phyloP scores from a whole-genome alignment of 2,888 invertebrate genomes.

The Himalopsyche kuldschensis region DNA sequence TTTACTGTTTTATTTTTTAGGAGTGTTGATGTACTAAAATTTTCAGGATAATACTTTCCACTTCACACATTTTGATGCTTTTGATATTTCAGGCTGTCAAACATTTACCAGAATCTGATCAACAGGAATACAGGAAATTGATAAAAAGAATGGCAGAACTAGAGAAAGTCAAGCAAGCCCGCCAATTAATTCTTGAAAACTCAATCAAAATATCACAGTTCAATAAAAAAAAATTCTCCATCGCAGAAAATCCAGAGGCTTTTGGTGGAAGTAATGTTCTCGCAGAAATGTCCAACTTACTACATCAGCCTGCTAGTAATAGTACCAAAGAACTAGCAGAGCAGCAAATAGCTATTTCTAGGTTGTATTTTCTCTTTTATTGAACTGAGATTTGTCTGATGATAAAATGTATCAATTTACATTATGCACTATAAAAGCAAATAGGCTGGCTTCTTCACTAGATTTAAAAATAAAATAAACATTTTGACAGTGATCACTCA shows the following conservation, averaged over 20 bases:
- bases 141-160: conserved; percentile 57
- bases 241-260: background rate
- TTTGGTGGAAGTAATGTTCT: background rate
- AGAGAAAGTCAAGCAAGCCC: conserved; percentile 54
- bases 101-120: conserved; percentile 56
- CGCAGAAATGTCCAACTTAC: background rate
- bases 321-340: background rate
- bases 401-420: too few relatives aligned
- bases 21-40: too few relatives aligned
- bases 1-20: too few relatives aligned
- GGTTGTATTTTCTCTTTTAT: background rate
- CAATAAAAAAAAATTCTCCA: background rate
- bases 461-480: too few relatives aligned
- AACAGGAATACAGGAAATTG: conserved; percentile 55
- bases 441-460: too few relatives aligned
- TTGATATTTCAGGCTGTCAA: conserved; percentile 51
- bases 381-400: too few relatives aligned
- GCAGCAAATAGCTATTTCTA: background rate
- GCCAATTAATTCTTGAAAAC: conserved; percentile 44
- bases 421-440: too few relatives aligned
- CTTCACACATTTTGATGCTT: background rate
- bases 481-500: too few relatives aligned
- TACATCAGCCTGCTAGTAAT: background rate
- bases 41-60: too few relatives aligned
- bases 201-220: background rate